Percentiles rank a stretch among this genome's conserved stretches.
Evolutionary conservation across 2,888 invertebrate species (phyloP).

Genomic region (Cinara cedri): DNA sequence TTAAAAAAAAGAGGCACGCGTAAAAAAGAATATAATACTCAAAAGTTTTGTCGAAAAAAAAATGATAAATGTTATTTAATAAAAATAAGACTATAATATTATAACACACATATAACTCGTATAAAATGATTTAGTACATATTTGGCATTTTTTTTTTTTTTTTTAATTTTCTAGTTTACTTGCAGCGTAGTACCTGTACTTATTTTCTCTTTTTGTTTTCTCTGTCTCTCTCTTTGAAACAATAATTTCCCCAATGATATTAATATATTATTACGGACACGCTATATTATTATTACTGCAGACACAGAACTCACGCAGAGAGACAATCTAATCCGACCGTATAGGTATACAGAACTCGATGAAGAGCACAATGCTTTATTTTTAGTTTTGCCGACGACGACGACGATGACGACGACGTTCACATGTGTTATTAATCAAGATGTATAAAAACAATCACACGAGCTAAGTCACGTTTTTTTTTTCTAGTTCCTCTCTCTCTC

Average conservation of each 20-base stretch:
- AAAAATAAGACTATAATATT: neutral
- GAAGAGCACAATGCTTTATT: slow-evolving; percentile 20
- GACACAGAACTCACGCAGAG: slow-evolving; percentile 40
- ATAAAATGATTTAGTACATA: slow-evolving; percentile 11
- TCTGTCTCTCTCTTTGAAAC: too few species aligned
- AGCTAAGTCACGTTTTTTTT: slow-evolving; percentile 33
- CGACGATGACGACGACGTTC: neutral
- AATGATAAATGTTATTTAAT: slow-evolving; percentile 33
- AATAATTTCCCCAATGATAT: slow-evolving; percentile 6
- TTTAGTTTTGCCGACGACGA: slow-evolving; percentile 7
- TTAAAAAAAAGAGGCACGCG: neutral
- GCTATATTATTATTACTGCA: neutral
- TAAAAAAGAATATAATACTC: slow-evolving; percentile 13
- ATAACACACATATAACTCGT: too few species aligned
- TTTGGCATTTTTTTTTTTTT: neutral
- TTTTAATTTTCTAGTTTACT: neutral
- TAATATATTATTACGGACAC: neutral
- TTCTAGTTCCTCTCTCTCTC: neutral
- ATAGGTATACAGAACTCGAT: neutral
- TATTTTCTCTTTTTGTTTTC: too few species aligned
- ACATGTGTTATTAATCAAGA: slow-evolving; percentile 41
- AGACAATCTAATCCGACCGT: slow-evolving; percentile 17
- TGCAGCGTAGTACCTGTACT: too few species aligned
- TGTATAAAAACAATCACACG: slow-evolving; percentile 47
- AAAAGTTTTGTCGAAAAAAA: slow-evolving; percentile 4